Conservation (phyloP, 1,140 invertebrate genomes). For the Coptotermes formosanus region DNA sequence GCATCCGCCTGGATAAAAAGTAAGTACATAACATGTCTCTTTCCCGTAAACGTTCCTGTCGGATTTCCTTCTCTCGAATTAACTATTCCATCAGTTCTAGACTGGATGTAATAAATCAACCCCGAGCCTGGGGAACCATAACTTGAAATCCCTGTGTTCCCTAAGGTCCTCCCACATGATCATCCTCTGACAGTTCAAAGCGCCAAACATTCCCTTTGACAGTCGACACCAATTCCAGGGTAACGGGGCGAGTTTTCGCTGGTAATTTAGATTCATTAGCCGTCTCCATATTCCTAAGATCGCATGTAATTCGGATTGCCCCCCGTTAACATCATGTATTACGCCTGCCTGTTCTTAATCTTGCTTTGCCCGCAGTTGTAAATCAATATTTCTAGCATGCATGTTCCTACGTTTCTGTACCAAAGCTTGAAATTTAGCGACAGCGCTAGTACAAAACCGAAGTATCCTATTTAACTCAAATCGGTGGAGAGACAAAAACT, state of each 20-base stretch:
- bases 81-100: not conserved
- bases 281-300: conserved; percentile 10
- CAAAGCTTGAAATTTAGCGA: too few species aligned
- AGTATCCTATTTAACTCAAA: too few species aligned
- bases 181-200: conserved; percentile 8
- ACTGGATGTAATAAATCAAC: not conserved
- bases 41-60: not conserved
- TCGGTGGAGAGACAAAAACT: too few species aligned
- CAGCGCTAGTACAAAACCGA: too few species aligned
- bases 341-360: not conserved
- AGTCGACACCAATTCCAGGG: not conserved
- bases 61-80: not conserved
- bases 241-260: not conserved
- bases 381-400: not conserved
- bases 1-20: not conserved
- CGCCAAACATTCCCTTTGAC: not conserved
- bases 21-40: not conserved
- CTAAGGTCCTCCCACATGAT: not conserved
- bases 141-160: not conserved
- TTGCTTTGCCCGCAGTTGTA: not conserved
- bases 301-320: not conserved
- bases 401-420: not conserved
- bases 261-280: conserved; percentile 3
- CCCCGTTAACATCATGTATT: not conserved
- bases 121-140: not conserved